phyloP scores from a whole-genome alignment of 2,113 vertebrate species.

The Pica pica region DNA sequence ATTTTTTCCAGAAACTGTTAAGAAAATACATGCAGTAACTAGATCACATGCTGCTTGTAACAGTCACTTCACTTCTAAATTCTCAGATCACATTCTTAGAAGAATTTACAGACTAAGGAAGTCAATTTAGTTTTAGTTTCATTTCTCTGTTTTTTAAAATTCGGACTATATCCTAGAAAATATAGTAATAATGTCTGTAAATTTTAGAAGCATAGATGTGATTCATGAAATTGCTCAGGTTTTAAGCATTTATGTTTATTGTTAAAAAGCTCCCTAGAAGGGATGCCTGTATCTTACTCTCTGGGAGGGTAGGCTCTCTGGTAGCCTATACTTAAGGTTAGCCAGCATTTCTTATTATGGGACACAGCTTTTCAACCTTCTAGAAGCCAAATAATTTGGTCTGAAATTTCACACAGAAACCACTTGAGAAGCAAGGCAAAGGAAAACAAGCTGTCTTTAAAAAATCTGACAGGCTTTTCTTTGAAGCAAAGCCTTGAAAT shows the following conservation, averaged over 20 bases:
- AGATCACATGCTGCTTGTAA: neutral
- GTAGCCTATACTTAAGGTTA: neutral
- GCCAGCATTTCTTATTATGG: neutral
- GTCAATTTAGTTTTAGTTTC: neutral
- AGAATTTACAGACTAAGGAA: neutral
- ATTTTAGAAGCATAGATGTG: neutral
- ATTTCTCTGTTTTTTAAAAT: neutral
- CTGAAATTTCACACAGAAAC: neutral
- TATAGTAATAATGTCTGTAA: neutral
- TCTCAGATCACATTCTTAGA: neutral
- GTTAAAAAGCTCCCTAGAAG: neutral
- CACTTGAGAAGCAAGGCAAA: neutral
- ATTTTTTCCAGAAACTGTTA: neutral
- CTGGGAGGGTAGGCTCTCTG: neutral
- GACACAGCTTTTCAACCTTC: neutral
- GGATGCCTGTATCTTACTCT: neutral
- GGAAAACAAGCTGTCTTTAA: neutral
- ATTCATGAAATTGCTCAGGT: neutral
- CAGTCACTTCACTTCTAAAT: neutral
- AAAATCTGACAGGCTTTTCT: neutral
- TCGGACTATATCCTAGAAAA: neutral
- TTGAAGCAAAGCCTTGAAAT: neutral
- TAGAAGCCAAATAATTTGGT: neutral
- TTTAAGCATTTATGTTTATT: neutral
- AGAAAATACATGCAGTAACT: neutral